A percentile compares a stretch with the other conserved stretches of the same genome.
Conservation (phyloP, 2,113 vertebrate species). For the Thoracochromis brauschi region DNA sequence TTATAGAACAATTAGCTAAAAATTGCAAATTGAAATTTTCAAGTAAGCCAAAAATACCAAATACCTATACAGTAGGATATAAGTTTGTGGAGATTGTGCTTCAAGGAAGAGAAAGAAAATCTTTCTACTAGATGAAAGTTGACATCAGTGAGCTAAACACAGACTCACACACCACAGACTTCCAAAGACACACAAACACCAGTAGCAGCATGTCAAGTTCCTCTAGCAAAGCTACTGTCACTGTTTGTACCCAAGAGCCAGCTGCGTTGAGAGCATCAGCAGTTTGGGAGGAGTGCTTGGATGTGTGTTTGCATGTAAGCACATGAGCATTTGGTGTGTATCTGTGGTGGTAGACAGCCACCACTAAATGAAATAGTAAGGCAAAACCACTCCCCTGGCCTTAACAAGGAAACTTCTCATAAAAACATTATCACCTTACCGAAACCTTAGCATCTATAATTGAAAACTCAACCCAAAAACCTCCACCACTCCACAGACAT, state of each 20-base stretch:
- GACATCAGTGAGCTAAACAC: slow-evolving; percentile 9
- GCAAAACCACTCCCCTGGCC: background rate
- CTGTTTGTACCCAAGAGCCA: slow-evolving; percentile 17
- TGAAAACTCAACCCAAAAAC: background rate
- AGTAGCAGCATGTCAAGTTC: slow-evolving; percentile 26
- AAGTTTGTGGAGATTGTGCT: slow-evolving; percentile 2
- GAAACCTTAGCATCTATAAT: slow-evolving; percentile 1
- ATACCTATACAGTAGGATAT: background rate
- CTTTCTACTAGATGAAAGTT: slow-evolving; percentile 13
- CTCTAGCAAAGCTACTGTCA: slow-evolving; percentile 33
- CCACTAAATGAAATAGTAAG: background rate
- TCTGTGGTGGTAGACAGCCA: background rate
- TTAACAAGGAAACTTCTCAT: background rate
- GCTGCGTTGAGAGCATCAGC: slow-evolving; percentile 40
- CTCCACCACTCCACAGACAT: background rate
- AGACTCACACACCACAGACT: background rate
- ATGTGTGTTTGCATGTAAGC: background rate
- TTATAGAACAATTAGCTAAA: background rate
- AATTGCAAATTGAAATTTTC: background rate
- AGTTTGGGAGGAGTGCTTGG: slow-evolving; percentile 3
- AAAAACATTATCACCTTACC: background rate
- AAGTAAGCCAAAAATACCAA: background rate
- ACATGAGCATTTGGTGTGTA: background rate
- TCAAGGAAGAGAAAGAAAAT: background rate
- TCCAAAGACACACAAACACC: background rate